Evolutionary conservation across 2,888 invertebrate genomes (phyloP), one percentile per base, ranked within the genome.

Genomic region (Xanthorhoe designata): DNA sequence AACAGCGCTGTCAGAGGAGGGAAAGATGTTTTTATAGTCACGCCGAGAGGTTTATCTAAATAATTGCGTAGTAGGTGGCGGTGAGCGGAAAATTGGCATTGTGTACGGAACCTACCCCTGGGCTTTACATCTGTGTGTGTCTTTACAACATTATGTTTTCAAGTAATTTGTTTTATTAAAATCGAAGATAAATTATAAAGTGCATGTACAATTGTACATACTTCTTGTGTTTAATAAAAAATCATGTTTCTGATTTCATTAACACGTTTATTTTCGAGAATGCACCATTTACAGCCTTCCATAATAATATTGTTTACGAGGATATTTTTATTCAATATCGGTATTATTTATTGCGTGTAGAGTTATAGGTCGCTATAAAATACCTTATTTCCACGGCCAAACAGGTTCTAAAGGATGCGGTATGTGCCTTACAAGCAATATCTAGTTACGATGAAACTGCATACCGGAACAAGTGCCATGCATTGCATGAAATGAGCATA

Each of bases 11-110:
- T 82, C 80, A 85, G 87, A 87, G 86, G 86, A 85, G 87, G 89
- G 90, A 90, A 90, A 91, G 91, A 91, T 92, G 91, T 92, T 92
- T 92, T 92, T 92, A 91, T 90, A 91, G 91, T 91, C 89, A 90
- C 90, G 91, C 89, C 89, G 90, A 91, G 91, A 92, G 92, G 92
- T 92, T 92, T 92, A 92, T 92, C 92, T 92, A 92, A 92, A 92
- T 93, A 92, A 93, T 92, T 93, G 93, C 89, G 87, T 88, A 91
- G 89, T 90, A 90, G 90, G 90, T 88, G 92, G 91, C 92, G 91
- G 90, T 82, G 89, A 91, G 87, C 93, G 93, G 91, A 92, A 93
- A 93, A 93, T 93, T 93, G 93, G 88, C 88, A 88, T 89, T 84
- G 86, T 85, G 84, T 84, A 78, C 81, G 81, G 75, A 69, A 74